Evolutionary conservation across 2,797 vertebrate genomes (phyloP).

Genomic region (Anguilla pacifica): DNA sequence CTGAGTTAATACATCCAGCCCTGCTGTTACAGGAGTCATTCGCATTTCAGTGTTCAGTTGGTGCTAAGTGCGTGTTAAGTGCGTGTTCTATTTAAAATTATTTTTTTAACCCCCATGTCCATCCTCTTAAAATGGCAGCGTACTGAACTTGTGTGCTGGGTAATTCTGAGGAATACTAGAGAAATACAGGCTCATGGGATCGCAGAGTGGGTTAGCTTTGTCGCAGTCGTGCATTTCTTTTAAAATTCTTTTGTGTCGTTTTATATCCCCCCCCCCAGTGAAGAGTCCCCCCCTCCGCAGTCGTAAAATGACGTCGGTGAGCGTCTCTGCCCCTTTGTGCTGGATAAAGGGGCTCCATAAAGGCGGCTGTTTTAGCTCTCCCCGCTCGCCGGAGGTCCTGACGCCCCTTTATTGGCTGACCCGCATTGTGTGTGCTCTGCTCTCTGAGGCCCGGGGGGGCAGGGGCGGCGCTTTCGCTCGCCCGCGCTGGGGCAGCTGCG

Average conservation of each 20-base stretch:
- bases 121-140: too few species aligned
- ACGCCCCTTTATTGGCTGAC: constrained; percentile 44
- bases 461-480: constrained; percentile 47
- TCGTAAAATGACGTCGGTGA: constrained; percentile 23
- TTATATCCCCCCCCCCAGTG: not conserved
- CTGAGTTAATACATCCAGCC: not conserved
- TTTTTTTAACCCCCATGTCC: not conserved
- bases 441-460: constrained; percentile 30
- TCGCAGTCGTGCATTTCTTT: not conserved
- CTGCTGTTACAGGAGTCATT: not conserved
- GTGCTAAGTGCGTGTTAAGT: not conserved
- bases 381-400: constrained; percentile 32
- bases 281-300: not conserved
- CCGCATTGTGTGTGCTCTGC: constrained; percentile 34
- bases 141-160: not conserved
- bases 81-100: too few species aligned
- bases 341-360: constrained; percentile 32
- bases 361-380: constrained; percentile 43
- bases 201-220: not conserved
- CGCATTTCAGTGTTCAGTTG: not conserved
- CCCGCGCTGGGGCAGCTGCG: constrained; percentile 48
- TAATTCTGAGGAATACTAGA: not conserved
- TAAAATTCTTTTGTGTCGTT: not conserved
- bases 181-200: not conserved
- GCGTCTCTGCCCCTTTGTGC: not conserved